Evolutionary conservation across 2,113 vertebrate species (phyloP), one percentile per base, ranked within the genome.

Genomic region (Empidonax traillii): DNA sequence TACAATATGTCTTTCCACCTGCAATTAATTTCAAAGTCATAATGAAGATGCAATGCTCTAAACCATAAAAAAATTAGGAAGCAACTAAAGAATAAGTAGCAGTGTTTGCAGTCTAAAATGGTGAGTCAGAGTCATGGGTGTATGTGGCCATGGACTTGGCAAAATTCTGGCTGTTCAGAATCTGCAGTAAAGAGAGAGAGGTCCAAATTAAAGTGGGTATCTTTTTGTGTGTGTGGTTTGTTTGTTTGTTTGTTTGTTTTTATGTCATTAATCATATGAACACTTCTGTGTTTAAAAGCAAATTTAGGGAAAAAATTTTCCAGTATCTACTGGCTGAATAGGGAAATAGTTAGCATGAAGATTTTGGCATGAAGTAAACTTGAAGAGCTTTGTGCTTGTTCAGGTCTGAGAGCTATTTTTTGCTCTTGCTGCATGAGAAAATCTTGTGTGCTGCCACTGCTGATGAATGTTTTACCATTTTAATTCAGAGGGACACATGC

Each of bases 121-220:
- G 18, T 96, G 94, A 97, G 65, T 95, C 94, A 95, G 79, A 83
- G 83, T 93, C 78, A 88, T 90, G 79, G 39, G 63, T 59, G 33
- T 78, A 37, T 51, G 39, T 66, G 63, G 68, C 83, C 65, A 33
- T 1, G 5, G 63, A 63, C n/a, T 72, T 94, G 66, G 51, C n/a
- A 91, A 85, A 81, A 85, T 44, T 19, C 30, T 83, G 79, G 59
- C 63, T 69, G 28, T 69, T 95, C 37, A 66, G 53, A 51, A 69
- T 47, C 39, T 82, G 46, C 35, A 63, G 25, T 49, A 27, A 59
- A 66, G n/a, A 22, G 18, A 87, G 23, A 75, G 39, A 31, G n/a
- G 68, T 18, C 6, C 61, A 85, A 81, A 65, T 24, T 51, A 16
- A 87, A 85, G 19, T 55, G 21, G 41, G 2, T 69, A 13, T 79